Base-by-base conservation (phyloP, 2,888 invertebrate species). In the Oscheius sp. region DNA sequence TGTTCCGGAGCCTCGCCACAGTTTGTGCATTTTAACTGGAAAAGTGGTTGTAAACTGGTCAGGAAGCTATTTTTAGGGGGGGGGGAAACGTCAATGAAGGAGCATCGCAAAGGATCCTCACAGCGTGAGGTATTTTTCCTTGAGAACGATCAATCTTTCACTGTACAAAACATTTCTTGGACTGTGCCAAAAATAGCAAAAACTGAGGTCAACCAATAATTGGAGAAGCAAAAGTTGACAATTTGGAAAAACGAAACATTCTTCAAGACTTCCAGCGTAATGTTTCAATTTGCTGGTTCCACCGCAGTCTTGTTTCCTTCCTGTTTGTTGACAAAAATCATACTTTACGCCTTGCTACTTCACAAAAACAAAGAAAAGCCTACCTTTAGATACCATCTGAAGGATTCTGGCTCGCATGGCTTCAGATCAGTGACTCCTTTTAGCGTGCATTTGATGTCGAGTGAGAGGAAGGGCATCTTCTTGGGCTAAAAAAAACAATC, bases 1-100 rank as follows among this genome's bases (percentile, higher is more conserved):
- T 94, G 94, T 9, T 94, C 93, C 0, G 94, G 93, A 13, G 91
- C 91, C 90, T 96, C 95, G 0, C 94, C 94, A 89, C 96, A 96
- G 88, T 93, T 94, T 32, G 92, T 92, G 87, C 96, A 96, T 87
- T 93, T 93, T 1, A 96, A 76, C 91, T 92, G 84, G 21, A 65
- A 89, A 74, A 50, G 10, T 51, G 42, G 7, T 42, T 42, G 42
- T 7, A 0, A 42, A 5, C 42, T 42, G 42, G 3, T 42, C 42
- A 42, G 42, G 4, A 42, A 42, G 42, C 42, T 5, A 42, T 42
- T 11, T 35, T 13, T 29, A 53, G 35, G n/a, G 13, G 35, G n/a
- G 13, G 13, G 13, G 2, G 0, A 13, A n/a, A 21, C 3, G 11
- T 3, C 21, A 4, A 35, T n/a, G 35, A 13, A 21, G 21, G 21